phyloP scores from a whole-genome alignment of 2,888 invertebrate species.

The Pachymerium ferrugineum region DNA sequence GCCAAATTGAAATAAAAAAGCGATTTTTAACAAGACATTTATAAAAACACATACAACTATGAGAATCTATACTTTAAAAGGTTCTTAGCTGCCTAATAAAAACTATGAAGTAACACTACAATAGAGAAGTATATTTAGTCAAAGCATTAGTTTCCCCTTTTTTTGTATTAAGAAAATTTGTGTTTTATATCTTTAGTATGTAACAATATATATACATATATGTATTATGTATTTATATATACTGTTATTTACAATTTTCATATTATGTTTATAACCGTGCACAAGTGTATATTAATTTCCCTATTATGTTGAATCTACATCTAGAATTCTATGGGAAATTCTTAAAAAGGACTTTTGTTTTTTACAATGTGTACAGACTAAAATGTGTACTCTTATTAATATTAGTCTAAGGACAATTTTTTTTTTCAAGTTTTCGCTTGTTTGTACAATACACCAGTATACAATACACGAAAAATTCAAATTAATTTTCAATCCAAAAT shows the following conservation, averaged over 20 bases:
- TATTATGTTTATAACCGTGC: not conserved
- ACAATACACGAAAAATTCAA: not conserved
- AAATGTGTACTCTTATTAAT: not conserved
- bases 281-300: not conserved
- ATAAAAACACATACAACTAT: not conserved
- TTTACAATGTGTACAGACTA: not conserved
- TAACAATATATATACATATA: too few species aligned
- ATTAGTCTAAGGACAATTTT: not conserved
- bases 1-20: not conserved
- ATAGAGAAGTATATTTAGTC: slow-evolving; percentile 1
- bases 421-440: not conserved
- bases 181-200: not conserved
- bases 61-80: not conserved
- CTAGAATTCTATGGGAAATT: too few species aligned
- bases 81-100: not conserved
- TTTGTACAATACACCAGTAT: not conserved
- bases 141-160: slow-evolving; percentile 13
- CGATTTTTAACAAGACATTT: not conserved
- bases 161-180: not conserved
- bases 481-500: not conserved
- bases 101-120: not conserved
- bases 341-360: too few species aligned
- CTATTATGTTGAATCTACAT: too few species aligned
- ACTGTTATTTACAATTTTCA: not conserved
- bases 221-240: too few species aligned